A percentile compares a stretch with the other conserved stretches of the same genome.
phyloP scores from a whole-genome alignment of 2,888 invertebrate genomes.

The Epistrophella euchroma region DNA sequence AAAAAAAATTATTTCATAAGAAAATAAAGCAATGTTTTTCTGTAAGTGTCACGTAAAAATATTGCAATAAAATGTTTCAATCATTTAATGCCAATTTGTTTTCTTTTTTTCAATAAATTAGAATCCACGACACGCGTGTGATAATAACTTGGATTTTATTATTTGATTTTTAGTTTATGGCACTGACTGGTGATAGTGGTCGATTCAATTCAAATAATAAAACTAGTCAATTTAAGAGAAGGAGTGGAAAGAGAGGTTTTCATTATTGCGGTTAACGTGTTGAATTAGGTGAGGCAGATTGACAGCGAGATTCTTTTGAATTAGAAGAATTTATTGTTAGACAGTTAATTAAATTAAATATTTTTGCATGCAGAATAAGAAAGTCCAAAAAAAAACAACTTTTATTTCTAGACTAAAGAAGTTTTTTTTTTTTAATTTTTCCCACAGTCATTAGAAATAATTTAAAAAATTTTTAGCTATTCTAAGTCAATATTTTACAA shows the following conservation, averaged over 20 bases:
- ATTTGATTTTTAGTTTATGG: constrained; percentile 7
- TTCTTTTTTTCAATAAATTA: constrained; percentile 48
- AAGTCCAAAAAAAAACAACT: no score
- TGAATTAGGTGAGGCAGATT: not conserved
- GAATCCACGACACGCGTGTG: constrained; percentile 54
- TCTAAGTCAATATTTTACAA: no score
- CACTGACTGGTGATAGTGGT: not conserved
- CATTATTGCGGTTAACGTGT: constrained; percentile 8
- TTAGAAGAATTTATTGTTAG: not conserved
- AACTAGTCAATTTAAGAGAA: not conserved
- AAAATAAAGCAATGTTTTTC: not conserved
- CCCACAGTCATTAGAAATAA: no score
- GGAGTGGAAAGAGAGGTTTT: not conserved
- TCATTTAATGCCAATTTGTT: constrained; percentile 46
- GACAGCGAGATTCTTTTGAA: constrained; percentile 1
- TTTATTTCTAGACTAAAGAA: no score
- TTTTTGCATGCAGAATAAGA: no score
- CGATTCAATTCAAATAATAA: not conserved
- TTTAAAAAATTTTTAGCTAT: no score
- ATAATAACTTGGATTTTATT: constrained; percentile 44
- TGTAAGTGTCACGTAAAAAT: constrained; percentile 51
- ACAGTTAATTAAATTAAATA: not conserved
- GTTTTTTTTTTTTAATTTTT: no score
- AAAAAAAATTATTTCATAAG: not conserved
- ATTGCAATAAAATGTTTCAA: constrained; percentile 54